Evolutionary conservation across 2,113 vertebrate genomes (phyloP), one percentile per base, ranked within the genome.

Genomic region (Chiloscyllium plagiosum): DNA sequence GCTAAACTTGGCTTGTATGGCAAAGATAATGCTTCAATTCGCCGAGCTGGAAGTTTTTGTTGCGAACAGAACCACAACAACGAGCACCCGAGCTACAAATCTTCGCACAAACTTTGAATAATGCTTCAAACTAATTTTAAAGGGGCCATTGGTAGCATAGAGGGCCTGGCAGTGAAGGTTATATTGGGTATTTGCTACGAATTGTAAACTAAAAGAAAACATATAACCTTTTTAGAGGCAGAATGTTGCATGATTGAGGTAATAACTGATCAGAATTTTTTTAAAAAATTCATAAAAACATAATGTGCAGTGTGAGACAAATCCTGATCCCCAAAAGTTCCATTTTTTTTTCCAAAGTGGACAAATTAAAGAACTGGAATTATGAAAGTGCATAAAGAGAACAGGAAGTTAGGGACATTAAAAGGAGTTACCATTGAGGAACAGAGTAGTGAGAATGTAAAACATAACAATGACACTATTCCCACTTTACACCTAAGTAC

Each of bases 41-140:
- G n/a, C n/a, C n/a, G n/a, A n/a, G n/a, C n/a, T n/a, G n/a, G n/a
- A n/a, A n/a, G n/a, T n/a, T n/a, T n/a, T n/a, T n/a, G n/a, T n/a
- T n/a, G n/a, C n/a, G n/a, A n/a, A n/a, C n/a, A n/a, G n/a, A n/a
- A n/a, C n/a, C n/a, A n/a, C n/a, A n/a, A n/a, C n/a, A n/a, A n/a
- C n/a, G n/a, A n/a, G n/a, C n/a, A n/a, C n/a, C n/a, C n/a, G n/a
- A n/a, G n/a, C n/a, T n/a, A n/a, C n/a, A n/a, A n/a, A n/a, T n/a
- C n/a, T n/a, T n/a, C n/a, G n/a, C n/a, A n/a, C n/a, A n/a, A n/a
- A n/a, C n/a, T n/a, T n/a, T n/a, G n/a, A n/a, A 37, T 42, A 83
- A 83, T 83, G 78, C n/a, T 83, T 83, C n/a, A 15, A 83, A 83
- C 17, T 83, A 83, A 78, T 83, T 83, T 83, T 56, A 89, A 89